phyloP scores from a whole-genome alignment of 1,140 invertebrate species.

The Aphelenchoides fujianensis region DNA sequence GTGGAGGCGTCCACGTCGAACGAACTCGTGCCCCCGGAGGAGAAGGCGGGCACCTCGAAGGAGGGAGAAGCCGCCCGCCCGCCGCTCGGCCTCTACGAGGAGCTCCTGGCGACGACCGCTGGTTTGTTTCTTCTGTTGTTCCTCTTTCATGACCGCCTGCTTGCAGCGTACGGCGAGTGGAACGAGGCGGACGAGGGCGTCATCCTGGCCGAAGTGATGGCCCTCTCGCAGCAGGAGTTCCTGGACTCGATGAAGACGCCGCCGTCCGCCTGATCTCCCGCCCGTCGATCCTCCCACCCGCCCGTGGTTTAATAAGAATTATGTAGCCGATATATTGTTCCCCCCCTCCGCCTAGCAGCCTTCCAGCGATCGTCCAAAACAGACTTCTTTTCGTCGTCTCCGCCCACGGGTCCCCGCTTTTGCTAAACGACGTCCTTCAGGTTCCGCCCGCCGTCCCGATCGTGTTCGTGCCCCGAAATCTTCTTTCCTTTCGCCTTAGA shows the following conservation, averaged over 20 bases:
- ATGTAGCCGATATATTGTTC: too few species aligned
- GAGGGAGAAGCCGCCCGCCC: slow-evolving; percentile 24
- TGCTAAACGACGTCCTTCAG: too few species aligned
- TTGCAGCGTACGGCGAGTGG: slow-evolving; percentile 16
- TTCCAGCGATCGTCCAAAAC: too few species aligned
- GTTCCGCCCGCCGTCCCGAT: too few species aligned
- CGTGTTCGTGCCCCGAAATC: too few species aligned
- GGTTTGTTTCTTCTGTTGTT: slow-evolving; percentile 13
- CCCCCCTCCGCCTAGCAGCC: too few species aligned
- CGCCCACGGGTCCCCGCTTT: too few species aligned
- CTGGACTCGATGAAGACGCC: slow-evolving; percentile 39
- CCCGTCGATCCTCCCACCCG: too few species aligned
- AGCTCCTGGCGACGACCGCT: slow-evolving; percentile 30
- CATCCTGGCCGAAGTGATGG: slow-evolving; percentile 35
- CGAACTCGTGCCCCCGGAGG: neutral
- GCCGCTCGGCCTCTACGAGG: slow-evolving; percentile 38
- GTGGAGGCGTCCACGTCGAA: neutral
- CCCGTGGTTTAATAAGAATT: too few species aligned
- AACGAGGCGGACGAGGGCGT: slow-evolving; percentile 31
- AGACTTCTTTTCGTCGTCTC: too few species aligned
- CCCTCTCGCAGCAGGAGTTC: slow-evolving; percentile 50
- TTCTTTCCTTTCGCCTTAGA: too few species aligned
- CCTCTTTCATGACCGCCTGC: neutral
- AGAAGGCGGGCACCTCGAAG: neutral
- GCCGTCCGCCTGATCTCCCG: slow-evolving; percentile 9